Evolutionary conservation across 1,140 invertebrate genomes (phyloP).

Genomic region (Lepidurus packardi): DNA sequence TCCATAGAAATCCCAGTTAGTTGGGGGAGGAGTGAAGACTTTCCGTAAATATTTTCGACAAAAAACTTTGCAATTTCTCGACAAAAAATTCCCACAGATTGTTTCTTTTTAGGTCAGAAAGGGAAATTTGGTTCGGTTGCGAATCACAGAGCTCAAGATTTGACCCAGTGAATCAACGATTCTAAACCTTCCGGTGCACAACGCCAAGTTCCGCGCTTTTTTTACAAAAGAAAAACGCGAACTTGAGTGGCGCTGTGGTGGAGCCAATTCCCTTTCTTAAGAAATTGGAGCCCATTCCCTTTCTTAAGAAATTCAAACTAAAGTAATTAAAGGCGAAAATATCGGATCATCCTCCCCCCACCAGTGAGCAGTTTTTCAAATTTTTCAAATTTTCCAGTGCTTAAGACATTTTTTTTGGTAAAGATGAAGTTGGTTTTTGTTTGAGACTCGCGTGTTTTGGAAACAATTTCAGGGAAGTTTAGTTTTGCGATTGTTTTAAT

Average conservation of each 20-base stretch:
- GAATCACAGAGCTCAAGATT: slow-evolving; percentile 13
- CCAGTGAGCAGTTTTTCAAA: not conserved
- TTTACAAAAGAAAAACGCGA: not conserved
- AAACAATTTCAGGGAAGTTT: not conserved
- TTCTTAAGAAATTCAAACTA: not conserved
- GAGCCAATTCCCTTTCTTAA: not conserved
- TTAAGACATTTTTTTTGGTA: not conserved
- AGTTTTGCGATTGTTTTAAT: not conserved
- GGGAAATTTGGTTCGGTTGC: not conserved
- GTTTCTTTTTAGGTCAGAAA: not conserved
- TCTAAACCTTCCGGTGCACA: slow-evolving; percentile 1
- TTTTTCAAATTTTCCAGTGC: not conserved
- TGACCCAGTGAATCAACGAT: not conserved
- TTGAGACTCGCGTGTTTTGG: not conserved
- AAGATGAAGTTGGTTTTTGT: not conserved
- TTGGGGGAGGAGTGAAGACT: not conserved
- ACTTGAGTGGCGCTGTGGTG: not conserved
- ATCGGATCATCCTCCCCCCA: not conserved
- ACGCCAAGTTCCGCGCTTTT: not conserved
- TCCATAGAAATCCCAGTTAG: not conserved
- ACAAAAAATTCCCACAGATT: too few relatives aligned
- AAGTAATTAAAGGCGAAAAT: not conserved
- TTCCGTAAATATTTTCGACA: too few relatives aligned
- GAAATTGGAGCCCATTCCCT: not conserved
- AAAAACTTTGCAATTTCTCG: not conserved